Conservation (phyloP, 2,797 vertebrate species). For the Limosa lapponica region DNA sequence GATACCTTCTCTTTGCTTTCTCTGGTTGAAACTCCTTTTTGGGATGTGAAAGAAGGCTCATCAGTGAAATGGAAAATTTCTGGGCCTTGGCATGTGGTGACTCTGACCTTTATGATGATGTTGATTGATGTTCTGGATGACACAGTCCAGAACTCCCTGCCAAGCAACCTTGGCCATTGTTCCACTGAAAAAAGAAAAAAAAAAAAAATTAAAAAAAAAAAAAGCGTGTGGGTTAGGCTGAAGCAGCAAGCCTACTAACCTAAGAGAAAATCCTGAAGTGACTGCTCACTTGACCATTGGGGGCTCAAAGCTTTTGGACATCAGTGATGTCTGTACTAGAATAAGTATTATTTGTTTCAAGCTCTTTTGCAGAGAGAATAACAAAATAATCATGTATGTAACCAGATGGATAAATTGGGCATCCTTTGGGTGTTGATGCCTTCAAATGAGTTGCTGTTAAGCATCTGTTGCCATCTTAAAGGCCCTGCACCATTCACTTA, state of each 20-base stretch:
- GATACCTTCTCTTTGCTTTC: background rate
- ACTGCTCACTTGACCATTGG: background rate
- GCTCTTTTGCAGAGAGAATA: background rate
- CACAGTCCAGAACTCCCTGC: background rate
- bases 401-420: background rate
- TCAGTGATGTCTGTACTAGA: background rate
- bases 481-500: background rate
- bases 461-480: background rate
- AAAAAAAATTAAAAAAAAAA: background rate
- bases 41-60: background rate
- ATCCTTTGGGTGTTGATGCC: background rate
- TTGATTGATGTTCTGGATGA: constrained; percentile 27
- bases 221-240: accelerated
- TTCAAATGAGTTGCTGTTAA: background rate
- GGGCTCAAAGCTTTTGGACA: background rate
- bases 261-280: background rate
- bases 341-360: background rate
- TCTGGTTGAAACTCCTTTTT: background rate
- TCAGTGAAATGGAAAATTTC: constrained; percentile 36
- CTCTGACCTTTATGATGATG: background rate
- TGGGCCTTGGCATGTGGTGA: background rate
- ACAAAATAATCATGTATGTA: background rate
- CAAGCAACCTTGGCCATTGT: background rate
- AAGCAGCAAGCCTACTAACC: background rate
- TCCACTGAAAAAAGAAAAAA: background rate